Conservation (phyloP, 2,797 vertebrate genomes). For the Margarornis squamiger region DNA sequence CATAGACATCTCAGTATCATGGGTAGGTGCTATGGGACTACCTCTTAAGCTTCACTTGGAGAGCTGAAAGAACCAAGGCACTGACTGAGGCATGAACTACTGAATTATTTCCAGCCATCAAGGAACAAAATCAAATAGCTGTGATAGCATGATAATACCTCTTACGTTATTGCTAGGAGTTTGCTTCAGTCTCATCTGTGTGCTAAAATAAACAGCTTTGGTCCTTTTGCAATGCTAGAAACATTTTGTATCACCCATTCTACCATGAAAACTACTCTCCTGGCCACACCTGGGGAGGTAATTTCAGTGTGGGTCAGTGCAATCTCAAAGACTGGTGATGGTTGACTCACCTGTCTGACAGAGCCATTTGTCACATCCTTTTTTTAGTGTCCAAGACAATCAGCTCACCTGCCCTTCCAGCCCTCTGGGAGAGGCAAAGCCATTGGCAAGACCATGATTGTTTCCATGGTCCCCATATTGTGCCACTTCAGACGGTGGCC, state of each 20-base stretch:
- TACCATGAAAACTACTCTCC: background rate
- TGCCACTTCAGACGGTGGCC: background rate
- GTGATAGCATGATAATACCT: background rate
- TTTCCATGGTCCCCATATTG: background rate
- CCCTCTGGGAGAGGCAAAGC: background rate
- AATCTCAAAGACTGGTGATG: background rate
- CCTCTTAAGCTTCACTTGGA: background rate
- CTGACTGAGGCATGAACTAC: slow-evolving; percentile 3
- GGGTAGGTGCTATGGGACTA: background rate
- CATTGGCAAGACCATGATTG: background rate
- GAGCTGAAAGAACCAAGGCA: background rate
- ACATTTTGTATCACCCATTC: background rate
- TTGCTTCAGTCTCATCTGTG: background rate
- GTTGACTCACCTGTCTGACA: background rate
- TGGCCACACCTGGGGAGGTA: background rate
- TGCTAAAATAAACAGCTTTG: background rate
- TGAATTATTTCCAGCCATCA: slow-evolving; percentile 30
- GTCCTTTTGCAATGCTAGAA: background rate
- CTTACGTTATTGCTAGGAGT: background rate
- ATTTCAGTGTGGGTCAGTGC: background rate
- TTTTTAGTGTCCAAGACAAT: background rate
- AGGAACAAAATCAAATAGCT: slow-evolving; percentile 30
- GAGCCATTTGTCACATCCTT: background rate
- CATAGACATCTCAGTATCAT: background rate
- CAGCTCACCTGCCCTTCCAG: background rate